A percentile compares a stretch with the other conserved stretches of the same genome.
Conservation (phyloP, 2,888 invertebrate genomes). For the Morinoia aosen region DNA sequence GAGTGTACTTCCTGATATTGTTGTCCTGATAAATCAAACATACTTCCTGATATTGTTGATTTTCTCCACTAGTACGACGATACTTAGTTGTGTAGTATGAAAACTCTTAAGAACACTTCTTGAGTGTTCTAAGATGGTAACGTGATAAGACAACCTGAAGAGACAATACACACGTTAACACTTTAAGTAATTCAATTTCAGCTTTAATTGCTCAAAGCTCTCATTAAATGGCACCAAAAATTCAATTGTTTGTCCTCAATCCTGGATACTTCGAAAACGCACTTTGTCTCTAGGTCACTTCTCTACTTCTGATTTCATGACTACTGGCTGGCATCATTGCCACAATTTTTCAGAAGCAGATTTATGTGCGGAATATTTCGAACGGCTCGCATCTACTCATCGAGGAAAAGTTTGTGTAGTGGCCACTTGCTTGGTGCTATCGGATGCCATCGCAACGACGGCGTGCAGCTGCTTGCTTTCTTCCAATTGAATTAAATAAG, state of each 20-base stretch:
- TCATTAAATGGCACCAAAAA: background rate
- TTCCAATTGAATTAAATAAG: slow-evolving; percentile 43
- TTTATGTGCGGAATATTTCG: background rate
- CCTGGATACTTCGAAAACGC: background rate
- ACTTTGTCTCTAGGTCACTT: background rate
- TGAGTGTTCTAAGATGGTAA: no score
- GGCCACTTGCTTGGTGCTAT: background rate
- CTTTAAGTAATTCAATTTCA: background rate
- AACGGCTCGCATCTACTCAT: background rate
- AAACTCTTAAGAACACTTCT: no score
- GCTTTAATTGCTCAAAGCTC: background rate
- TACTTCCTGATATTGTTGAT: no score
- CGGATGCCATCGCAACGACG: background rate
- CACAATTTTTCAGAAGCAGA: background rate
- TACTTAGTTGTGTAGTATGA: no score
- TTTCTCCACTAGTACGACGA: no score
- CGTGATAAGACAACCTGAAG: no score
- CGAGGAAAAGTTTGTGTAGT: background rate
- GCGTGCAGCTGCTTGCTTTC: slow-evolving; percentile 20
- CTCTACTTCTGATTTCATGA: background rate
- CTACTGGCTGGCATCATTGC: background rate
- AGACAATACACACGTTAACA: background rate
- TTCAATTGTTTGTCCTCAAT: background rate
- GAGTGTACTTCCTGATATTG: no score
- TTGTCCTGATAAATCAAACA: no score